Evolutionary conservation across 2,113 vertebrate genomes (phyloP), one percentile per base, ranked within the genome.

Genomic region (Ictalurus punctatus): DNA sequence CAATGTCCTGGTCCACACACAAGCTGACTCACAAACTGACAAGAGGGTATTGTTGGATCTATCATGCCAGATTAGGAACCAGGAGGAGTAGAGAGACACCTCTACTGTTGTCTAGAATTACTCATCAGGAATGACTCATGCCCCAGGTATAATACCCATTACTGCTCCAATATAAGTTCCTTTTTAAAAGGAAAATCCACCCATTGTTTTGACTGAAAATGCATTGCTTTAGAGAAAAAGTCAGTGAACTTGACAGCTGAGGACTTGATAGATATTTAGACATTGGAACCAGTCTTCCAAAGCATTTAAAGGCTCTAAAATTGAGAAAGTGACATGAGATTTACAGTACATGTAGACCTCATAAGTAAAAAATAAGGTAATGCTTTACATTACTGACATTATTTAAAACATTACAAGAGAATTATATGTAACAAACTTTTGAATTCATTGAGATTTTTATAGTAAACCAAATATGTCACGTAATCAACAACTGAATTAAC

Each of bases 41-140:
- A 89, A 61, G 48, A 86, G 81, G 54, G 61, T 73, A 91, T 91
- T 90, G 92, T 87, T 92, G 83, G 89, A 80, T 90, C 52, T 90
- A 90, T 87, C 81, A 56, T 87, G 87, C 65, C 84, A 91, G 73
- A 90, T 90, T 82, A 83, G 67, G 37, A 87, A 85, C 89, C 83
- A 85, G 85, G 63, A 87, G n/a, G 82, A 87, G 85, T 52, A 81
- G 61, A 74, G 59, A 87, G 67, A 37, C 59, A 58, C 30, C n/a
- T 61, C 74, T 83, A 63, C 27, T 37, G 44, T 58, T 84, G 71
- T 63, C 44, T 74, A 63, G 27, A 84, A 91, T 91, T 82, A 89
- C 82, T 89, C 90, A 91, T 89, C 76, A 91, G 30, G 71, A 69
- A 74, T 91, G 90, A 91, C 84, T 83, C 84, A 83, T 67, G 23